These are phyloP conservation scores for Nyctibius bracteatus DNA, from an alignment of 2,113 vertebrate species.

Conservation along the genomic window DNA sequence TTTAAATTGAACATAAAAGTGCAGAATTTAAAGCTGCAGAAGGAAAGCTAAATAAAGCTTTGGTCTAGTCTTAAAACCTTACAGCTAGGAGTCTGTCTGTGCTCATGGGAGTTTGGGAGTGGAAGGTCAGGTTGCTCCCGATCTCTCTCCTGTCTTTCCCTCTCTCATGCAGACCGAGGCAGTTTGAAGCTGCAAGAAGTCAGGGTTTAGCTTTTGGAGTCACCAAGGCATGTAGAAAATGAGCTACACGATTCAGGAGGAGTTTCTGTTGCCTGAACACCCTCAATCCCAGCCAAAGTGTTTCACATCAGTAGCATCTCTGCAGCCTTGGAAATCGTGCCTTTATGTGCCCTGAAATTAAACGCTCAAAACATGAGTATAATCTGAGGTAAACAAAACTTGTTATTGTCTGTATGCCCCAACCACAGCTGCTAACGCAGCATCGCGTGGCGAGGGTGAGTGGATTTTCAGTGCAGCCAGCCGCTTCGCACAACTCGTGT, in stretches of 20 bases:
- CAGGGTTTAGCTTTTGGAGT: not conserved
- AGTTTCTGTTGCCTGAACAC: not conserved
- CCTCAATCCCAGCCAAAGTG: not conserved
- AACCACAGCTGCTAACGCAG: not conserved
- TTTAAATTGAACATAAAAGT: not conserved
- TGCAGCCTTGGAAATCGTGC: not conserved
- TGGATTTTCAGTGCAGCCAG: not conserved
- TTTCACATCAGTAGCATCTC: not conserved
- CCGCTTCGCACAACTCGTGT: fast-evolving
- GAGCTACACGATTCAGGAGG: not conserved
- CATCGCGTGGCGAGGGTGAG: no score
- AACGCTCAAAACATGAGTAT: fast-evolving
- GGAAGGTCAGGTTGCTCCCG: not conserved
- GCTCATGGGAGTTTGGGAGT: not conserved
- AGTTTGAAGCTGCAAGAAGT: not conserved
- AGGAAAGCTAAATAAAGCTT: not conserved
- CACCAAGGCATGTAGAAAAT: not conserved
- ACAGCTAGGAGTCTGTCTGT: not conserved
- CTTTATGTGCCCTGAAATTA: not conserved
- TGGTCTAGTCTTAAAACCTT: not conserved
- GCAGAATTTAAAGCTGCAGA: not conserved
- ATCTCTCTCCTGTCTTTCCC: not conserved
- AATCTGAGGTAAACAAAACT: fast-evolving
- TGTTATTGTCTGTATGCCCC: no score
- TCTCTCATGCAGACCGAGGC: not conserved